Evolutionary conservation across 2,888 invertebrate genomes (phyloP).

Genomic region (Oscheius sp.): DNA sequence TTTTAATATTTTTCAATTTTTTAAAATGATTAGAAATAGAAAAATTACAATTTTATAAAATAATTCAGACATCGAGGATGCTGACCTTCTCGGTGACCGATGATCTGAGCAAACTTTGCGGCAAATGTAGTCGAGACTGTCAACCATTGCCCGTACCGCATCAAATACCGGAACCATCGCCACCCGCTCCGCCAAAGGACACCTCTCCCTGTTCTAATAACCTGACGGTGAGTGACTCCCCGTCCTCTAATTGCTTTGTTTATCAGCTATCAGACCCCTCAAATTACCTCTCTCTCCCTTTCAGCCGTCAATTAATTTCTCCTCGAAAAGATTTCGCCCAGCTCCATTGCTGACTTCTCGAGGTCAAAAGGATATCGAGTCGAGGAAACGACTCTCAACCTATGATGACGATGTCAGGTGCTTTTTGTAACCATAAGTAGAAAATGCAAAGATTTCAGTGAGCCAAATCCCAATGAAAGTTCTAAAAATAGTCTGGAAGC

Average conservation of each 20-base stretch:
- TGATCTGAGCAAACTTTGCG: slow-evolving; percentile 37
- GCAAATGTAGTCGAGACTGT: slow-evolving; percentile 6
- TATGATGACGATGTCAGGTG: background rate
- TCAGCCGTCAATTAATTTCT: no score
- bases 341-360: no score
- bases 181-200: background rate
- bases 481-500: background rate
- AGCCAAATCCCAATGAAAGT: slow-evolving; percentile 2
- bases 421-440: background rate
- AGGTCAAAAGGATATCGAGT: background rate
- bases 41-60: background rate
- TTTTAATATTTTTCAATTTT: no score
- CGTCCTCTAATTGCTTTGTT: background rate
- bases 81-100: slow-evolving; percentile 37
- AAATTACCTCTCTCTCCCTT: background rate
- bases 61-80: slow-evolving; percentile 22
- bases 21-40: background rate
- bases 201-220: no score
- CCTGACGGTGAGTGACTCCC: background rate
- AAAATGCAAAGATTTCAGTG: background rate
- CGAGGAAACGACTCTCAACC: background rate
- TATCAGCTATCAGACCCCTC: background rate
- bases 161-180: slow-evolving; percentile 12
- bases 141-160: slow-evolving; percentile 23
- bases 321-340: no score